Percentiles rank a stretch among this genome's conserved stretches.
phyloP scores from a whole-genome alignment of 2,113 vertebrate species.

The Ammospiza caudacuta region DNA sequence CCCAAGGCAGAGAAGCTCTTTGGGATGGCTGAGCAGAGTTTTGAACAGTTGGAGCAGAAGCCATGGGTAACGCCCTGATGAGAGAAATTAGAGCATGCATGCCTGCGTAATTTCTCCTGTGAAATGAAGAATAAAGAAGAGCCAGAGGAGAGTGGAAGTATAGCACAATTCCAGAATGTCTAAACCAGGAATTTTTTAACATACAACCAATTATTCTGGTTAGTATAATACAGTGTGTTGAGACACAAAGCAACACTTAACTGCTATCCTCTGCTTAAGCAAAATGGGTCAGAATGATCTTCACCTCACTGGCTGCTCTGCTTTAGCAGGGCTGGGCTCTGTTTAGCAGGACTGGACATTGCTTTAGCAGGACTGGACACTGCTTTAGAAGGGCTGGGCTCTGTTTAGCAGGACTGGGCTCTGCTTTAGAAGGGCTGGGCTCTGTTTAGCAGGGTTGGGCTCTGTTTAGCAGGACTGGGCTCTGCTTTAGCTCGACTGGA shows the following conservation, averaged over 20 bases:
- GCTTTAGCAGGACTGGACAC: too few species aligned
- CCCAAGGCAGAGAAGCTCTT: neutral
- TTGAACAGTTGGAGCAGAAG: neutral
- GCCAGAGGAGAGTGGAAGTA: neutral
- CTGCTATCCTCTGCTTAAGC: neutral
- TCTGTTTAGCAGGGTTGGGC: neutral
- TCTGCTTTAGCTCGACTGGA: too few species aligned
- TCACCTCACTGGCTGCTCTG: neutral
- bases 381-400: neutral
- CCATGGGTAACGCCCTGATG: neutral
- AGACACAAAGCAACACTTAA: neutral
- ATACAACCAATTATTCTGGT: neutral
- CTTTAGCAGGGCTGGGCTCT: neutral
- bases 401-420: too few species aligned
- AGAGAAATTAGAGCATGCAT: neutral
- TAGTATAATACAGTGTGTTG: neutral
- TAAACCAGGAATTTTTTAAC: neutral
- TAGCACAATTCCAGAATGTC: neutral
- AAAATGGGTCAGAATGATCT: neutral
- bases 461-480: too few species aligned
- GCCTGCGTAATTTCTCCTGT: neutral
- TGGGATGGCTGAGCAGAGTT: neutral
- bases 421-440: neutral
- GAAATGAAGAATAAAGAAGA: conserved; percentile 3
- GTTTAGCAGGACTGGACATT: neutral